Base-by-base conservation (phyloP, 1,140 invertebrate genomes). In the Tetraneura akinire region DNA sequence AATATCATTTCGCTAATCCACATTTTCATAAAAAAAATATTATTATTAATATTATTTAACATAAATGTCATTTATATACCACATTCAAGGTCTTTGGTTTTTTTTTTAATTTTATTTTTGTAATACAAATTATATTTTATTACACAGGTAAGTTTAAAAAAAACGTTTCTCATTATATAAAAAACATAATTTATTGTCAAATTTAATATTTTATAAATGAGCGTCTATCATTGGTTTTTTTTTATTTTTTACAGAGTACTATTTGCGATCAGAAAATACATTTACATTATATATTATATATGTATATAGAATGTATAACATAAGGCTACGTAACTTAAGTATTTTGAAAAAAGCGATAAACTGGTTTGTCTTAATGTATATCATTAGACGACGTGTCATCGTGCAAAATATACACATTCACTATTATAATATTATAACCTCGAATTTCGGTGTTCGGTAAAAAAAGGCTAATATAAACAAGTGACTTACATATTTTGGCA, bases 301-400 rank as follows among this genome's bases (percentile, higher is more conserved):
- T 64, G n/a, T 32, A 60, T 60, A 57, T 57, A 11, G 18, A 32
- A 64, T 42, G 62, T 64, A 37, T 64, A 64, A 64, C 62, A 37
- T 42, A 29, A 18, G 32, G 37, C 60, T 37, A 64, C 60, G 29
- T 62, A 62, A 37, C 29, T 26, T 26, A 14, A 23, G 1, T 16
- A 64, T 16, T 64, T 64, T 42, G 62, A 64, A 64, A 64, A 37
- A 64, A 64, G n/a, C 32, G 37, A 64, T 4, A 37, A 64, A 64
- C 62, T 21, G 62, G 62, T 42, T 64, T 64, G 1, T 64, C 32
- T 42, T 64, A 64, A 64, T 64, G 18, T 64, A 64, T 42, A 64
- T 64, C 32, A 18, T 21, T 64, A 64, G 18, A 64, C 11, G 18
- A 64, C 11, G 18, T 64, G 18, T 32, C 62, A 64, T 64, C 32